Percentiles rank a stretch among this genome's conserved stretches.
Evolutionary conservation across 2,797 vertebrate genomes (phyloP).

Genomic region (Tenualosa ilisha): DNA sequence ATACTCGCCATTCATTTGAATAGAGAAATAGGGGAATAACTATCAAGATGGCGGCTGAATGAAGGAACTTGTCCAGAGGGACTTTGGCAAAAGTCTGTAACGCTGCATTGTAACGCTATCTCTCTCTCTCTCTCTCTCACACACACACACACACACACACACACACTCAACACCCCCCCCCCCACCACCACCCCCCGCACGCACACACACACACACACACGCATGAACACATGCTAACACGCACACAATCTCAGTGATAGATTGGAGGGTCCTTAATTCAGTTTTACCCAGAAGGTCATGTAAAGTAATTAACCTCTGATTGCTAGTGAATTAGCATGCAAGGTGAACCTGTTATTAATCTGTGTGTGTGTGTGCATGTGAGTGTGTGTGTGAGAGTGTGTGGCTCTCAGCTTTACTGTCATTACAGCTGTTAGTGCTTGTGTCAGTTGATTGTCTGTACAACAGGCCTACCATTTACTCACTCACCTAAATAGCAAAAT

Average conservation of each 20-base stretch:
- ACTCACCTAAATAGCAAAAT: too few relatives aligned
- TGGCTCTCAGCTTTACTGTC: neutral
- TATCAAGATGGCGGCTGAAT: too few relatives aligned
- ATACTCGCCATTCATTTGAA: too few relatives aligned
- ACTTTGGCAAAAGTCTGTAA: too few relatives aligned
- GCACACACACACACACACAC: neutral
- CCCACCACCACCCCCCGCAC: neutral
- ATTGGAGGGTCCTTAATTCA: neutral
- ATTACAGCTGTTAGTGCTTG: neutral
- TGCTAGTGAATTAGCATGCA: neutral
- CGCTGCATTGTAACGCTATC: too few relatives aligned
- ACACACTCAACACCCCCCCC: too few relatives aligned
- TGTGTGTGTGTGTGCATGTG: constrained; percentile 1
- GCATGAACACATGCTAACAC: neutral
- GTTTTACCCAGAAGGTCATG: constrained; percentile 3
- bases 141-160: too few relatives aligned
- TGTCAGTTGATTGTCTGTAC: neutral
- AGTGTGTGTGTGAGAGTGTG: neutral
- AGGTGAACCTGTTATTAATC: neutral
- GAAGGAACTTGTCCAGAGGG: too few relatives aligned
- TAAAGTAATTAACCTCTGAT: constrained; percentile 10
- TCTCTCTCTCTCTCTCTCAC: too few relatives aligned
- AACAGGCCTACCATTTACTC: too few relatives aligned
- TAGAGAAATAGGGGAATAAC: too few relatives aligned
- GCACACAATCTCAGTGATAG: neutral